Base-by-base conservation (phyloP, 2,113 vertebrate genomes). In the Sceloporus undulatus region DNA sequence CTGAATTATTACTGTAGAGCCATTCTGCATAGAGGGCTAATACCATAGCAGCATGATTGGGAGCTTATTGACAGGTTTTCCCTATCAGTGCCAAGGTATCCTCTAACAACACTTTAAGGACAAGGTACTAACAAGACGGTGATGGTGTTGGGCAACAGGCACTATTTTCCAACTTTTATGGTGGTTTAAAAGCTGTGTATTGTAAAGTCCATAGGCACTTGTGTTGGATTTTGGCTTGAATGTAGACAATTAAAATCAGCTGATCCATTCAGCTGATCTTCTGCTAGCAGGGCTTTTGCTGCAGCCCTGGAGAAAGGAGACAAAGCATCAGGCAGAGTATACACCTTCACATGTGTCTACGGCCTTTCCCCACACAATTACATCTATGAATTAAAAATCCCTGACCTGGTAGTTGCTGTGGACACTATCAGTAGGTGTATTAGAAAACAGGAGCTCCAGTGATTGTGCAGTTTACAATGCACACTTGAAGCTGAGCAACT, bases 381-480 rank as follows among this genome's bases (percentile, higher is more conserved):
- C 75, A 79, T 92, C 93, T 90, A 75, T 76, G 40, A 65, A 52
- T 42, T 4, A 86, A 86, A 38, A 70, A 76, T 65, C 91, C 85
- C 88, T 84, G 80, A 82, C 76, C 84, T 90, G 81, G 74, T 89
- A 89, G 73, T 86, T 93, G 84, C 82, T 90, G 54, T 77, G 95
- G 90, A 75, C 70, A 1, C 71, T 90, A 91, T 90, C 78, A 84
- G 59, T 86, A 90, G 81, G 79, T 42, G 82, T 93, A 89, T 91
- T 92, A 91, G 89, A 89, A 94, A 95, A 85, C 54, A 87, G 82
- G 70, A 81, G n/a, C 85, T 90, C 82, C 78, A 79, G 87, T 78
- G 78, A 74, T 76, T 92, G 81, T 91, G 89, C 80, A 73, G 84
- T 94, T 95, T 95, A 93, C 91, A 95, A 91, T 80, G 87, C 9